These are phyloP conservation scores for Lagodon rhomboides DNA, from an alignment of 2,797 vertebrate genomes.

Conservation along the genomic window DNA sequence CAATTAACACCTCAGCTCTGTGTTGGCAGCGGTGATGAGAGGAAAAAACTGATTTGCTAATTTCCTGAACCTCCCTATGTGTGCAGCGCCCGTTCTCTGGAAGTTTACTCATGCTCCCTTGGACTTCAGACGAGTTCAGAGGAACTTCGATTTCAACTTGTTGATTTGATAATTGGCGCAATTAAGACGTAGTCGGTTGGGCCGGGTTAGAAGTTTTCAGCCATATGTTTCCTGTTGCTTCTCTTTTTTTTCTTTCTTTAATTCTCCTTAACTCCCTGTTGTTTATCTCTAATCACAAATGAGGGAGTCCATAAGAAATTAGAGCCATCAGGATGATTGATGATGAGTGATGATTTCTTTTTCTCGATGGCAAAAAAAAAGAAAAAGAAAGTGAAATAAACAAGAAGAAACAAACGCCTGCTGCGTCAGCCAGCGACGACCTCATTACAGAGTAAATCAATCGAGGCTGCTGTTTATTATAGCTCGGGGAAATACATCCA, in stretches of 20 bases:
- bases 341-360: no score
- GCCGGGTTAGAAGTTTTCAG: slow-evolving; percentile 10
- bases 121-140: background rate
- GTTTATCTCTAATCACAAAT: slow-evolving; percentile 27
- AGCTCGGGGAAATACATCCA: slow-evolving; percentile 37
- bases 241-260: background rate
- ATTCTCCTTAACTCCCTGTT: background rate
- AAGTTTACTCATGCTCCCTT: background rate
- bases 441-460: slow-evolving; percentile 49
- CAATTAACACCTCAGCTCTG: slow-evolving; percentile 16
- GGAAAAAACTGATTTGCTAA: background rate
- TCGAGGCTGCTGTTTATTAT: slow-evolving; percentile 52
- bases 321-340: slow-evolving; percentile 19
- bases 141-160: slow-evolving; percentile 13
- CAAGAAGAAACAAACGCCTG: slow-evolving; percentile 4
- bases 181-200: background rate
- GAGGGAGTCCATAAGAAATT: slow-evolving; percentile 2
- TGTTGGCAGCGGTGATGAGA: slow-evolving; percentile 15
- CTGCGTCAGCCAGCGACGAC: slow-evolving; percentile 20
- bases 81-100: background rate
- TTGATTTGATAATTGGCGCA: slow-evolving; percentile 47
- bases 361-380: slow-evolving; percentile 23
- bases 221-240: slow-evolving; percentile 22
- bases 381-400: slow-evolving; percentile 26
- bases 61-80: slow-evolving; percentile 20